A percentile compares a stretch with the other conserved stretches of the same genome.
phyloP scores from a whole-genome alignment of 2,888 invertebrate species.

The Tinea semifulvella region DNA sequence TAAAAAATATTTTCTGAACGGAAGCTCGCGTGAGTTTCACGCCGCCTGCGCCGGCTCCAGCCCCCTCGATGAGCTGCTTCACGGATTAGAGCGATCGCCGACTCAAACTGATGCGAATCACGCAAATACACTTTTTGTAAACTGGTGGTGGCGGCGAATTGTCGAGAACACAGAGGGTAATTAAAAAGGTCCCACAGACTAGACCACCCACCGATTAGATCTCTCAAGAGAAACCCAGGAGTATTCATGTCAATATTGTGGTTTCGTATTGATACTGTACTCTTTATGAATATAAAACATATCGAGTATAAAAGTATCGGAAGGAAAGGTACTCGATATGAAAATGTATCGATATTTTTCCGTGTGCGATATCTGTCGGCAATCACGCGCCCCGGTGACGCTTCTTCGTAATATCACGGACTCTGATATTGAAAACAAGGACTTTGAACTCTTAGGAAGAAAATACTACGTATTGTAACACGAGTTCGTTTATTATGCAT shows the following conservation, averaged over 20 bases:
- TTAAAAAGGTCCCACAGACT: constrained; percentile 8
- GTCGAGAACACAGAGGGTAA: constrained; percentile 8
- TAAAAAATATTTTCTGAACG: constrained; percentile 28
- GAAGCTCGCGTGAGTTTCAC: constrained; percentile 41
- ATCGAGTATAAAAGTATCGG: too few species aligned
- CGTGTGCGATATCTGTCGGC: not conserved
- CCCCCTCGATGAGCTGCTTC: constrained; percentile 22
- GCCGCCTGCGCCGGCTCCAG: constrained; percentile 28
- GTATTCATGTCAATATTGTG: too few species aligned
- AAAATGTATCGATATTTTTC: too few species aligned
- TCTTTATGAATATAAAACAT: too few species aligned
- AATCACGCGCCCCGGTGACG: not conserved
- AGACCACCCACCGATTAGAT: constrained; percentile 10
- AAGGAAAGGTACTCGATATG: too few species aligned
- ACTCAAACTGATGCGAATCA: constrained; percentile 31
- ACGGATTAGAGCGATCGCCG: constrained; percentile 32
- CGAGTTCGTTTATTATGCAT: not conserved
- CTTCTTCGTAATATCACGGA: not conserved
- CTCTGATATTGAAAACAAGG: not conserved
- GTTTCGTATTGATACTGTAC: too few species aligned
- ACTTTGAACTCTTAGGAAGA: constrained; percentile 1
- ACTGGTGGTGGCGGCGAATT: not conserved
- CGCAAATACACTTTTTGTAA: constrained; percentile 29
- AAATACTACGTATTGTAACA: constrained; percentile 6
- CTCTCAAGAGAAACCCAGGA: not conserved